Percentiles rank a stretch among this genome's conserved stretches.
phyloP scores from a whole-genome alignment of 1,140 invertebrate genomes.

The Protaetia brevitarsis region DNA sequence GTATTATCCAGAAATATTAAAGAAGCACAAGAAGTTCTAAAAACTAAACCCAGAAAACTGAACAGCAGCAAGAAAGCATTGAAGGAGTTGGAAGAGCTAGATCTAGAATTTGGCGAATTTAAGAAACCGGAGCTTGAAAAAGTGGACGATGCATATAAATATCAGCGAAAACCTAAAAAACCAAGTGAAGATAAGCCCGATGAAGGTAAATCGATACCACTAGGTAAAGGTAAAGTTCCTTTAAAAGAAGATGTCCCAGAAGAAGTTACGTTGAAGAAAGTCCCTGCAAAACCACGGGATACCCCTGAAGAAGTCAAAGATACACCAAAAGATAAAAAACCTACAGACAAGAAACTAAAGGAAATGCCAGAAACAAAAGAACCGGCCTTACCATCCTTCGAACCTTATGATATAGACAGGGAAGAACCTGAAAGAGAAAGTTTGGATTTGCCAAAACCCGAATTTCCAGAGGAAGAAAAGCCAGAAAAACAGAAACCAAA shows the following conservation, averaged over 20 bases:
- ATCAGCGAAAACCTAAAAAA: conserved; percentile 36
- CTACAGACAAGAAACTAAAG: conserved; percentile 31
- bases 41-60: conserved; percentile 48
- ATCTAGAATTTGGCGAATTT: conserved; percentile 59
- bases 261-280: conserved; percentile 42
- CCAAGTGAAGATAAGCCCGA: conserved; percentile 41
- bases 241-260: conserved; percentile 51
- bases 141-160: conserved; percentile 47
- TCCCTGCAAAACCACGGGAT: conserved; percentile 40
- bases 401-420: conserved; percentile 35
- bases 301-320: conserved; percentile 37
- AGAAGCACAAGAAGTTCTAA: conserved; percentile 64
- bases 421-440: conserved; percentile 20
- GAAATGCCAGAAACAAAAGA: conserved; percentile 37
- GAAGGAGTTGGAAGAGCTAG: conserved; percentile 65
- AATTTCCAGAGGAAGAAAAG: conserved; percentile 37
- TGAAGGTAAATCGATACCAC: conserved; percentile 48
- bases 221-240: conserved; percentile 54
- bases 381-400: conserved; percentile 40
- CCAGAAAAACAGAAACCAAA: conserved; percentile 32
- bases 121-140: conserved; percentile 43
- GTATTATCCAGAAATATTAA: conserved; percentile 67
- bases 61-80: conserved; percentile 58
- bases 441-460: conserved; percentile 36
- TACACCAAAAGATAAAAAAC: conserved; percentile 37